Evolutionary conservation across 2,113 vertebrate species (phyloP).

Genomic region (Hucho hucho): DNA sequence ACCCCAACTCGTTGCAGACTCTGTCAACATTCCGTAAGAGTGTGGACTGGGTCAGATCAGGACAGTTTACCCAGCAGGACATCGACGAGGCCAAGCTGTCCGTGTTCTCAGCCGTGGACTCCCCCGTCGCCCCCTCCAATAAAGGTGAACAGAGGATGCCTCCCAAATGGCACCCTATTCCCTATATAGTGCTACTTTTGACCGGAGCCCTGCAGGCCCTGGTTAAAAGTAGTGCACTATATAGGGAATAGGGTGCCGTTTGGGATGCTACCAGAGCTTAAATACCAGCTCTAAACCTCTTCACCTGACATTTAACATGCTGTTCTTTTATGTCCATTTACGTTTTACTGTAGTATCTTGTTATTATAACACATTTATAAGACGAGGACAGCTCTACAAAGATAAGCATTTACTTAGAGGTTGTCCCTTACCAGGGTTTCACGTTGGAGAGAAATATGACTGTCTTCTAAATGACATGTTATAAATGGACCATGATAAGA

Average conservation of each 20-base stretch:
- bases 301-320: background rate
- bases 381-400: too few relatives aligned
- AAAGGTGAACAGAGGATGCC: slow-evolving; percentile 76
- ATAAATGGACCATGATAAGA: too few relatives aligned
- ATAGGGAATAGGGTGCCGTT: too few relatives aligned
- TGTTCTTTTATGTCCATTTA: background rate
- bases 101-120: slow-evolving; percentile 87
- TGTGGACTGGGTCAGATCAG: slow-evolving; percentile 83
- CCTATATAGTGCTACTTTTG: too few relatives aligned
- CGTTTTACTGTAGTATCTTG: too few relatives aligned
- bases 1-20: slow-evolving; percentile 85
- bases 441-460: too few relatives aligned
- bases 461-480: too few relatives aligned
- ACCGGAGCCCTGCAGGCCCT: too few relatives aligned
- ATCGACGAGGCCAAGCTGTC: slow-evolving; percentile 92
- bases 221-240: too few relatives aligned
- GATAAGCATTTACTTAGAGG: too few relatives aligned
- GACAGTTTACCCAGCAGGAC: slow-evolving; percentile 86
- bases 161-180: background rate
- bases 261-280: background rate
- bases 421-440: too few relatives aligned
- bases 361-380: too few relatives aligned
- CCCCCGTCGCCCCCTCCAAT: slow-evolving; percentile 85
- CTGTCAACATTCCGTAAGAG: slow-evolving; percentile 81
- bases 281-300: background rate